Percentiles rank a stretch among this genome's conserved stretches.
phyloP scores from a whole-genome alignment of 2,797 vertebrate genomes.

The Peromyscus attwateri region DNA sequence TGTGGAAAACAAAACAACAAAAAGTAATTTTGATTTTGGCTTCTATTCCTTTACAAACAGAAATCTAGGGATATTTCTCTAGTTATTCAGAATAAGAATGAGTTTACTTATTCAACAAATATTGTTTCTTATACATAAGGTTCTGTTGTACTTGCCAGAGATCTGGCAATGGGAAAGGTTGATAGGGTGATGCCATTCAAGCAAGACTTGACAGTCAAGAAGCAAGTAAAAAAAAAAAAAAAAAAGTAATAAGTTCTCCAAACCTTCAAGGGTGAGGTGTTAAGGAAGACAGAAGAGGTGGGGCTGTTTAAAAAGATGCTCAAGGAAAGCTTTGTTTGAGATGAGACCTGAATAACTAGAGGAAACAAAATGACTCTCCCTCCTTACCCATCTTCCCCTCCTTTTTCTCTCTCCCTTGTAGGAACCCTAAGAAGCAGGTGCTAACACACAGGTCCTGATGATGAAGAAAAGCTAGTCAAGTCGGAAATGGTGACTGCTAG shows the following conservation, averaged over 20 bases:
- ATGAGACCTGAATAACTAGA: conserved; percentile 3
- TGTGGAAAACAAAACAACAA: not conserved
- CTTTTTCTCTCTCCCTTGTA: not conserved
- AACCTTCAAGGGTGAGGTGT: not conserved
- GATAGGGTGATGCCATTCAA: not conserved
- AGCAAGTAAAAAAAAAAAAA: not conserved
- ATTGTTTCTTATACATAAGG: not conserved
- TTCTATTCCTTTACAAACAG: conserved; percentile 3
- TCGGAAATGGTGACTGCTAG: not conserved
- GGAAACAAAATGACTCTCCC: not conserved
- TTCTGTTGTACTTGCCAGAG: not conserved
- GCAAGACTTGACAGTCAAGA: not conserved
- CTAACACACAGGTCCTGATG: not conserved
- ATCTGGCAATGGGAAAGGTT: not conserved
- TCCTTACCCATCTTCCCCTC: too few relatives aligned
- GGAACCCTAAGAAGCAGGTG: not conserved
- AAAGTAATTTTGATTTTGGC: not conserved
- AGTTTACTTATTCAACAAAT: conserved; percentile 15
- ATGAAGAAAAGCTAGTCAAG: not conserved
- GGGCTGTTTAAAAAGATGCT: not conserved
- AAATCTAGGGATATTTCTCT: conserved; percentile 45
- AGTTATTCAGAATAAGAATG: conserved; percentile 50
- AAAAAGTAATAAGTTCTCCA: not conserved
- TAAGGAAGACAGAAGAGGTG: not conserved
- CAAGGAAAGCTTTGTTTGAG: not conserved